A percentile compares a stretch with the other conserved stretches of the same genome.
Evolutionary conservation across 2,888 invertebrate species (phyloP).

Genomic region (Galerucella nymphaeae): DNA sequence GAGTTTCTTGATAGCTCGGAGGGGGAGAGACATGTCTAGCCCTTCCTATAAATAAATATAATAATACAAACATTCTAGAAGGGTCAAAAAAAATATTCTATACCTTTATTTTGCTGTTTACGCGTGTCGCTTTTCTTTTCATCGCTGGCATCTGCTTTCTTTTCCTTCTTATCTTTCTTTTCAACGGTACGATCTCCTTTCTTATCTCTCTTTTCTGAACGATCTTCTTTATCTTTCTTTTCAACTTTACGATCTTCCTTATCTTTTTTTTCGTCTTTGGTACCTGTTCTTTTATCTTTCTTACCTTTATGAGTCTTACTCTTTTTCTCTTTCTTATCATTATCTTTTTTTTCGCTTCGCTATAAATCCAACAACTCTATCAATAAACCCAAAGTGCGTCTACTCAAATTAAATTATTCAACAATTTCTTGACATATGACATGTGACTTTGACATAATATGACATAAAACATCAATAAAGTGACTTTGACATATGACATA

Average conservation of each 20-base stretch:
- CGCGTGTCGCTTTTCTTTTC: not conserved
- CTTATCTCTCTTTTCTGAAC: slow-evolving; percentile 10
- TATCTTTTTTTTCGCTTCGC: not conserved
- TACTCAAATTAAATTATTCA: too few relatives aligned
- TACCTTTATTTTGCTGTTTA: not conserved
- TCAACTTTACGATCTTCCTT: not conserved
- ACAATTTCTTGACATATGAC: too few relatives aligned
- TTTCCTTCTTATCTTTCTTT: not conserved
- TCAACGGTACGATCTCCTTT: not conserved
- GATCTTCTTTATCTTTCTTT: slow-evolving; percentile 20
- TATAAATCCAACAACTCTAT: not conserved
- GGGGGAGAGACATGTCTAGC: not conserved
- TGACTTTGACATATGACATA: too few relatives aligned
- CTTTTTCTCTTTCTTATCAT: not conserved
- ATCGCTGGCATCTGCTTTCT: not conserved
- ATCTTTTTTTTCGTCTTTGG: slow-evolving; percentile 13
- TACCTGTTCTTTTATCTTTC: not conserved
- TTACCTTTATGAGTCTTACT: not conserved
- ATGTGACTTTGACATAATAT: too few relatives aligned
- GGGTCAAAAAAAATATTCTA: too few relatives aligned
- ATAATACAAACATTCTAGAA: too few relatives aligned
- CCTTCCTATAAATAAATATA: not conserved
- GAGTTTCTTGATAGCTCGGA: not conserved
- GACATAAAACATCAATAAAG: too few relatives aligned
- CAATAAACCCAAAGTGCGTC: not conserved